Evolutionary conservation across 2,888 invertebrate genomes (phyloP).

Genomic region (Drosophila greeni): DNA sequence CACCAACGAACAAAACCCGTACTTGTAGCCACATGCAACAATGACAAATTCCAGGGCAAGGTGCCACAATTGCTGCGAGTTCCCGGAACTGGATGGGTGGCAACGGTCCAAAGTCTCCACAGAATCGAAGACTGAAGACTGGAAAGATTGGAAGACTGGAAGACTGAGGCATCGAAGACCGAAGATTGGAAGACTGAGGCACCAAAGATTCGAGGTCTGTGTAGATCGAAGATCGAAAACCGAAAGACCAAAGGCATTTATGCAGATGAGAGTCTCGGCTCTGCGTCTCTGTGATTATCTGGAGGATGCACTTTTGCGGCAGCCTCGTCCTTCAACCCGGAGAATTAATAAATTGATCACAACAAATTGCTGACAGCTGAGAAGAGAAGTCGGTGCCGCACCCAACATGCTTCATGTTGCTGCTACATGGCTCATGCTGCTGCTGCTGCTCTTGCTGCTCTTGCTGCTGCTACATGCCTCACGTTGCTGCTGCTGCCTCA

Average conservation of each 20-base stretch:
- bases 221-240: constrained; percentile 12
- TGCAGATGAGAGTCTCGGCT: constrained; percentile 59
- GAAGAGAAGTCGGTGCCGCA: constrained; percentile 52
- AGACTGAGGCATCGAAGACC: not conserved
- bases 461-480: constrained; percentile 18
- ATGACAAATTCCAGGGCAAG: constrained; percentile 66
- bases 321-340: constrained; percentile 34
- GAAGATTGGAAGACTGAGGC: not conserved
- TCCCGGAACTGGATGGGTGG: constrained; percentile 69
- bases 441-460: constrained; percentile 15
- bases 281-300: constrained; percentile 37
- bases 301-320: constrained; percentile 10
- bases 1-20: constrained; percentile 6
- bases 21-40: constrained; percentile 43
- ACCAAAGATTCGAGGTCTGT: not conserved
- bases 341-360: constrained; percentile 75
- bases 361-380: constrained; percentile 77
- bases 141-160: not conserved
- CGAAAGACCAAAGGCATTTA: constrained; percentile 24
- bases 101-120: constrained; percentile 15
- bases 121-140: not conserved
- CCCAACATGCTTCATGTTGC: too few relatives aligned
- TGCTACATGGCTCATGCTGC: constrained; percentile 11
- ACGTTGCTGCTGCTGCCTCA: constrained; percentile 2
- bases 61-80: constrained; percentile 66